A percentile compares a stretch with the other conserved stretches of the same genome.
These are phyloP conservation scores for Tenthredo mesomela DNA, from an alignment of 2,888 invertebrate species.

Conservation along the genomic window DNA sequence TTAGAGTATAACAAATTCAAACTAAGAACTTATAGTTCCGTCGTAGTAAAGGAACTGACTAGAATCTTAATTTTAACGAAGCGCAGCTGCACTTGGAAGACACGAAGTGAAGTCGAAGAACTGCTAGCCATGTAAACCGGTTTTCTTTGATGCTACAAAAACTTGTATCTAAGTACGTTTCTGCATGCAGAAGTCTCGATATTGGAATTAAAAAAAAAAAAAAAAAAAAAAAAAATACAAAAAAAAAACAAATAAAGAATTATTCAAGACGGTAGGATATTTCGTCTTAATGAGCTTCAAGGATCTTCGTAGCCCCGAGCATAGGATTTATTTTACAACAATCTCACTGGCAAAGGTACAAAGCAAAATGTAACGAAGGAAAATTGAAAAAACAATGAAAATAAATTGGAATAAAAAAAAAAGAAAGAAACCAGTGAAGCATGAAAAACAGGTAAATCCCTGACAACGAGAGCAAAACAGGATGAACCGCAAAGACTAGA, in stretches of 20 bases:
- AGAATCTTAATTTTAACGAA: constrained; percentile 31
- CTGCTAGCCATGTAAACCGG: constrained; percentile 22
- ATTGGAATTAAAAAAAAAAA: background rate
- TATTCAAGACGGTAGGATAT: constrained; percentile 5
- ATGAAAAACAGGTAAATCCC: constrained; percentile 5
- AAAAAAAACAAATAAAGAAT: background rate
- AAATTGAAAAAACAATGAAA: background rate
- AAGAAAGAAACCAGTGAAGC: background rate
- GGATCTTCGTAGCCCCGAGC: constrained; percentile 34
- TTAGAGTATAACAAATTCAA: background rate
- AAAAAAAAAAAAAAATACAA: background rate
- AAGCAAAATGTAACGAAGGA: background rate
- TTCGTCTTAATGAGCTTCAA: constrained; percentile 29
- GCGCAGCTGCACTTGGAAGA: background rate
- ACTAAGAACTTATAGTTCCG: background rate
- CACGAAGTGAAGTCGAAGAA: background rate
- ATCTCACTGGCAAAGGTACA: background rate
- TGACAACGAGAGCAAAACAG: background rate
- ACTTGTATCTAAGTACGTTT: constrained; percentile 32
- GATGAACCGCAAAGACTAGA: background rate
- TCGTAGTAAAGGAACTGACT: background rate
- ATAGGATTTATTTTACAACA: background rate
- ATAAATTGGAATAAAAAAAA: background rate
- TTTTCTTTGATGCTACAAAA: constrained; percentile 31
- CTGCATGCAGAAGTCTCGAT: constrained; percentile 11